A percentile compares a stretch with the other conserved stretches of the same genome.
These are phyloP conservation scores for Nerophis ophidion DNA, from an alignment of 2,113 vertebrate species.

Conservation along the genomic window DNA sequence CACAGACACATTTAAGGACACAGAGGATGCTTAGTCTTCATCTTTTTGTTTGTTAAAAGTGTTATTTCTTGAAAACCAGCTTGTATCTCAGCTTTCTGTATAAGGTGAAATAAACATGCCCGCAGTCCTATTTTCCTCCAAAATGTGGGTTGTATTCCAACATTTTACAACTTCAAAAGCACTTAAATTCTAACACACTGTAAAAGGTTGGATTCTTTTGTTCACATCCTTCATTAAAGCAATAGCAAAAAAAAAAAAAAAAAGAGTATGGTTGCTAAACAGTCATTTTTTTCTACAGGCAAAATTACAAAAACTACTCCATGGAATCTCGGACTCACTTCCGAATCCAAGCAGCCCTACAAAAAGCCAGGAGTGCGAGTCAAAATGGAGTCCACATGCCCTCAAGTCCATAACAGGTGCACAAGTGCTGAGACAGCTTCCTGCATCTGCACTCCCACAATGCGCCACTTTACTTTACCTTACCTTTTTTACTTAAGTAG, in stretches of 20 bases:
- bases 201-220: too few relatives aligned
- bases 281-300: constrained; percentile 67
- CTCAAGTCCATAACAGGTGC: constrained; percentile 57
- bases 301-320: constrained; percentile 98
- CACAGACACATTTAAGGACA: too few relatives aligned
- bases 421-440: constrained; percentile 26
- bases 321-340: constrained; percentile 99
- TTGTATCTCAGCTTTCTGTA: too few relatives aligned
- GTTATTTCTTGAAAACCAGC: too few relatives aligned
- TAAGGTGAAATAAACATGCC: too few relatives aligned
- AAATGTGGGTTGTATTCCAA: too few relatives aligned
- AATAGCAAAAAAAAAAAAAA: neutral
- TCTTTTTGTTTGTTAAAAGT: too few relatives aligned
- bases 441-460: constrained; percentile 24
- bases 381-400: constrained; percentile 74
- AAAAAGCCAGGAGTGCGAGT: constrained; percentile 79
- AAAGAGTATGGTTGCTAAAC: neutral
- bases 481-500: constrained; percentile 11
- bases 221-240: too few relatives aligned
- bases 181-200: too few relatives aligned
- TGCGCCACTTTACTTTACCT: constrained; percentile 29
- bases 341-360: constrained; percentile 91
- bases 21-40: too few relatives aligned
- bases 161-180: too few relatives aligned
- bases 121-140: too few relatives aligned